A percentile compares a stretch with the other conserved stretches of the same genome.
phyloP scores from a whole-genome alignment of 2,888 invertebrate genomes.

The Monoplex corrugatus region DNA sequence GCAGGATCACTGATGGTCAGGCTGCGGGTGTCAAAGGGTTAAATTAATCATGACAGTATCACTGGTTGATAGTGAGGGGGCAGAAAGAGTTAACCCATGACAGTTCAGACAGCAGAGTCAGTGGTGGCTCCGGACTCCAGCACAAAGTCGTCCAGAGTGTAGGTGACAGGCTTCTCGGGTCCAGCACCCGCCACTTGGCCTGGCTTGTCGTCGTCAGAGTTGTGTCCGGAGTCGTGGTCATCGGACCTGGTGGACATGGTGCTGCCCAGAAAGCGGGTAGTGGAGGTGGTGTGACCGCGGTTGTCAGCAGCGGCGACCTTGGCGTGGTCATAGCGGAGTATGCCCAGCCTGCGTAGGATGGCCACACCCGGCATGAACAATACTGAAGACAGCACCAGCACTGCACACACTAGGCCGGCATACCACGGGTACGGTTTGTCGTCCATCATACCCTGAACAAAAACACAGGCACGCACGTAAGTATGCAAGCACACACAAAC shows the following conservation, averaged over 20 bases:
- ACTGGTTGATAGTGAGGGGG: too few species aligned
- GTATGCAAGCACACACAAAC: neutral
- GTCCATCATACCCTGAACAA: constrained; percentile 56
- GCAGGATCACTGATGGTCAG: too few species aligned
- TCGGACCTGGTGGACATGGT: constrained; percentile 60
- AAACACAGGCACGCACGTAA: neutral
- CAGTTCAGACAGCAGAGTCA: neutral
- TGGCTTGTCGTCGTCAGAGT: constrained; percentile 59
- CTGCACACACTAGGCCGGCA: constrained; percentile 62
- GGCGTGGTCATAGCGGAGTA: constrained; percentile 66
- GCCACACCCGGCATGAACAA: constrained; percentile 73
- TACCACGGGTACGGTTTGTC: constrained; percentile 70
- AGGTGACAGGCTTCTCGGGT: constrained; percentile 49
- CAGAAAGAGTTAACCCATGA: neutral
- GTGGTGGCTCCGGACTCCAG: neutral
- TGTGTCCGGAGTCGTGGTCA: constrained; percentile 64
- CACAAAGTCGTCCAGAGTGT: constrained; percentile 47
- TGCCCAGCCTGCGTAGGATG: constrained; percentile 63
- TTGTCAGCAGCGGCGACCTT: constrained; percentile 67
- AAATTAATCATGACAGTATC: neutral
- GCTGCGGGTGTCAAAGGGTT: too few species aligned
- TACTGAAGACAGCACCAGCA: constrained; percentile 68
- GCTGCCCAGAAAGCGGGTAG: constrained; percentile 66
- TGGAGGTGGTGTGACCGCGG: constrained; percentile 67
- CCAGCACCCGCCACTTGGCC: neutral